Evolutionary conservation across 2,113 vertebrate genomes (phyloP).

Genomic region (Notechis scutatus): DNA sequence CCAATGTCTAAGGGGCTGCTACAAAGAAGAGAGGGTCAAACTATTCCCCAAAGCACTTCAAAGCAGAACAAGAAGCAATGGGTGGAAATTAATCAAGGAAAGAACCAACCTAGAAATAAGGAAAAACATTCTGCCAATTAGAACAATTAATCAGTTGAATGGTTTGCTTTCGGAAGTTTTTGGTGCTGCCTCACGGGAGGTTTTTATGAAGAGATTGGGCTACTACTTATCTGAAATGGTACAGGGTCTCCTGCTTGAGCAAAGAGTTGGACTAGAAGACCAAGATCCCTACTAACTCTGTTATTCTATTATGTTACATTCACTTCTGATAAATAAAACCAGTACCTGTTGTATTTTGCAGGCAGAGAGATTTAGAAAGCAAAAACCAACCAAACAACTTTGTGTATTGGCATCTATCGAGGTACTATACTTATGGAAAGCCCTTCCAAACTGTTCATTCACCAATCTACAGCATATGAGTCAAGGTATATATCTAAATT

Average conservation of each 20-base stretch:
- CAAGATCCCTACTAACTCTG: background rate
- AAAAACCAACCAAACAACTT: constrained; percentile 80
- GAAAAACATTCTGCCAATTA: background rate
- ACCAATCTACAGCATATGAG: constrained; percentile 96
- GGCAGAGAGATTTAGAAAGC: constrained; percentile 91
- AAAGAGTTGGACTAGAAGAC: background rate
- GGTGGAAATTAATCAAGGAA: background rate
- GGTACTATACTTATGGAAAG: constrained; percentile 97
- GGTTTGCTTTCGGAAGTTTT: background rate
- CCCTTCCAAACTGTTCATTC: constrained; percentile 91
- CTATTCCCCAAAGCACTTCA: background rate
- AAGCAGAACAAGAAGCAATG: background rate
- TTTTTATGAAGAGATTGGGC: background rate
- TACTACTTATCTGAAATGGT: background rate
- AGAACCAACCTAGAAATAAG: background rate
- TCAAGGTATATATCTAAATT: constrained; percentile 77
- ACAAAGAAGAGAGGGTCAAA: background rate
- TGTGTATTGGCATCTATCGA: constrained; percentile 93
- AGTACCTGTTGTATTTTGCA: constrained; percentile 51
- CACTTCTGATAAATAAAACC: background rate
- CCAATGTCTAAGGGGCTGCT: background rate
- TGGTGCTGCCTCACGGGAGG: background rate
- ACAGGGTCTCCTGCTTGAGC: background rate
- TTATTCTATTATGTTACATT: background rate
- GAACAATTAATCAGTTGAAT: background rate